phyloP scores from a whole-genome alignment of 1,140 invertebrate genomes.

The Ephestia elutella region DNA sequence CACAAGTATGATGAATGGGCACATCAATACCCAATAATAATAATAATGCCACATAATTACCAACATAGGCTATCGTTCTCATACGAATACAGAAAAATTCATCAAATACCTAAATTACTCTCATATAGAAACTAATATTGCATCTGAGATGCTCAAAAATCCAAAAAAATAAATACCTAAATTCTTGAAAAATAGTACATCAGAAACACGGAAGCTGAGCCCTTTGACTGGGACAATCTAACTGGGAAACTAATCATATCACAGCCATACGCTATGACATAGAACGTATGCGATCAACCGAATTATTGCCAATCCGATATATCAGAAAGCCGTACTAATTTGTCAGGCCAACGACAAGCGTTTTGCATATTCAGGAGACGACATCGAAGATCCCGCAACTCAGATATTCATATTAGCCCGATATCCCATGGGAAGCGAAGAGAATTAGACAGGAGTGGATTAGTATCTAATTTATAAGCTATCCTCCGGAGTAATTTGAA shows the following conservation, averaged over 20 bases:
- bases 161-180: too few species aligned
- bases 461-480: constrained; percentile 5
- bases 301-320: constrained; percentile 5
- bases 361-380: background rate
- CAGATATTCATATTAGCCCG: background rate
- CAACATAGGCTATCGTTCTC: too few species aligned
- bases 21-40: too few species aligned
- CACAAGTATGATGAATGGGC: too few species aligned
- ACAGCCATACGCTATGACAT: background rate
- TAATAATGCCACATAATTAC: too few species aligned
- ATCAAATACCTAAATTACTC: too few species aligned
- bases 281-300: background rate
- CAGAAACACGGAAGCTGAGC: too few species aligned
- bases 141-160: too few species aligned
- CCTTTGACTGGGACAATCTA: too few species aligned
- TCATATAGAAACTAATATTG: too few species aligned
- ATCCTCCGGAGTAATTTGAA: background rate
- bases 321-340: background rate
- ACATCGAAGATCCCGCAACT: background rate
- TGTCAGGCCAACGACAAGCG: background rate
- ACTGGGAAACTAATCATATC: background rate
- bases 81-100: too few species aligned
- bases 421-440: background rate
- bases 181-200: too few species aligned
- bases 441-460: background rate